Evolutionary conservation across 2,113 vertebrate genomes (phyloP).

Genomic region (Sander vitreus): DNA sequence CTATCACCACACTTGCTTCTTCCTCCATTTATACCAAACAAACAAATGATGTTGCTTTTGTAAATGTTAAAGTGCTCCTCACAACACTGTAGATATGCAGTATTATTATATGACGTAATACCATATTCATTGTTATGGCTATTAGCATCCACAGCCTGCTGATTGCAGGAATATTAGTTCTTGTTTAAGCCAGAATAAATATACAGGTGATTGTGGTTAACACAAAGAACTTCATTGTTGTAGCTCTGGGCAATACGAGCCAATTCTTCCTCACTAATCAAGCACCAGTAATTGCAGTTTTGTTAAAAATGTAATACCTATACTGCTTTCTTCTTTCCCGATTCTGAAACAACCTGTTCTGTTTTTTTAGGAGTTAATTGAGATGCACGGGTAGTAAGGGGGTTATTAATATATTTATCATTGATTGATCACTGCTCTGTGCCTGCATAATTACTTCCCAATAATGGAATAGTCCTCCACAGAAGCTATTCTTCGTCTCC

Average conservation of each 20-base stretch:
- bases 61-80: not conserved
- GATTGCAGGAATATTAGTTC: slow-evolving; percentile 16
- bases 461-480: slow-evolving; percentile 42
- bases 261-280: not conserved
- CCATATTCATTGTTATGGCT: not conserved
- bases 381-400: slow-evolving; percentile 7
- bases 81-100: not conserved
- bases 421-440: slow-evolving; percentile 45
- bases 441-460: slow-evolving; percentile 45
- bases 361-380: slow-evolving; percentile 27
- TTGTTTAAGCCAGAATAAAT: slow-evolving; percentile 19
- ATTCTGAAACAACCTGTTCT: slow-evolving; percentile 12
- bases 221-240: not conserved
- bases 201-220: slow-evolving; percentile 15
- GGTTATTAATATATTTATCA: slow-evolving; percentile 51
- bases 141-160: not conserved
- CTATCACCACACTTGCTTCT: not conserved
- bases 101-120: slow-evolving; percentile 1
- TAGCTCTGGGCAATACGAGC: not conserved
- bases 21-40: not conserved
- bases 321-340: not conserved
- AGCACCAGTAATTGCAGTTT: not conserved
- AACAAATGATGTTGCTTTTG: not conserved
- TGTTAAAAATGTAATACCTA: slow-evolving; percentile 13
- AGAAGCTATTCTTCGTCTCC: slow-evolving; percentile 18